Percentiles rank a stretch among this genome's conserved stretches.
These are phyloP conservation scores for Xanthia icteritia DNA, from an alignment of 2,888 invertebrate species.

Conservation along the genomic window DNA sequence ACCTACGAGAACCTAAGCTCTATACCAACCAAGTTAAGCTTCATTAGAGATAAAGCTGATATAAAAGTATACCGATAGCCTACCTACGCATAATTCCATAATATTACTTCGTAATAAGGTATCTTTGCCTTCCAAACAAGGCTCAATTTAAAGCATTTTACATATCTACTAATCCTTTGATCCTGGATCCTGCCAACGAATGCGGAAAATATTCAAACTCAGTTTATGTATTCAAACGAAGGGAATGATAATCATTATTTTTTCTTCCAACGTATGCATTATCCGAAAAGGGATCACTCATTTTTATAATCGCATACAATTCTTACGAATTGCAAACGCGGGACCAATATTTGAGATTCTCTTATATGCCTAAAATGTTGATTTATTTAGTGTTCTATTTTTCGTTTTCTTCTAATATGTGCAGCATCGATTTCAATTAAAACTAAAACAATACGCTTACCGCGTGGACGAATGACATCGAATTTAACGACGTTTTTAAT, in stretches of 20 bases:
- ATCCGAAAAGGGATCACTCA: constrained; percentile 38
- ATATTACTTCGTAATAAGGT: constrained; percentile 38
- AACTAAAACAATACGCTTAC: constrained; percentile 18
- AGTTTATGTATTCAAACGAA: constrained; percentile 32
- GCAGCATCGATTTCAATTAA: neutral
- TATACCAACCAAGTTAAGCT: neutral
- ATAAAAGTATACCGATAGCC: neutral
- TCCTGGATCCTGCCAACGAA: constrained; percentile 39
- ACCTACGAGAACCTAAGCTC: neutral
- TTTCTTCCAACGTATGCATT: constrained; percentile 47
- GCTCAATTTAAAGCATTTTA: constrained; percentile 46
- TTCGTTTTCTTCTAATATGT: neutral
- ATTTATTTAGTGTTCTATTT: neutral
- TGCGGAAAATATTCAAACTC: constrained; percentile 51
- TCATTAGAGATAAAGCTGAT: neutral
- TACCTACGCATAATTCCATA: constrained; percentile 17
- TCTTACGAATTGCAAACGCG: constrained; percentile 4
- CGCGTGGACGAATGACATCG: neutral
- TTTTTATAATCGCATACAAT: constrained; percentile 34
- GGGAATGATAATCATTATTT: constrained; percentile 51
- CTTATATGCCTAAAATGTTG: neutral
- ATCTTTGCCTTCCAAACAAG: constrained; percentile 33
- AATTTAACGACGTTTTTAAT: constrained; percentile 45
- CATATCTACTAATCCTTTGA: constrained; percentile 40
- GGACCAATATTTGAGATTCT: constrained; percentile 8